Base-by-base conservation (phyloP, 2,888 invertebrate genomes). In the Branchellion lobata region DNA sequence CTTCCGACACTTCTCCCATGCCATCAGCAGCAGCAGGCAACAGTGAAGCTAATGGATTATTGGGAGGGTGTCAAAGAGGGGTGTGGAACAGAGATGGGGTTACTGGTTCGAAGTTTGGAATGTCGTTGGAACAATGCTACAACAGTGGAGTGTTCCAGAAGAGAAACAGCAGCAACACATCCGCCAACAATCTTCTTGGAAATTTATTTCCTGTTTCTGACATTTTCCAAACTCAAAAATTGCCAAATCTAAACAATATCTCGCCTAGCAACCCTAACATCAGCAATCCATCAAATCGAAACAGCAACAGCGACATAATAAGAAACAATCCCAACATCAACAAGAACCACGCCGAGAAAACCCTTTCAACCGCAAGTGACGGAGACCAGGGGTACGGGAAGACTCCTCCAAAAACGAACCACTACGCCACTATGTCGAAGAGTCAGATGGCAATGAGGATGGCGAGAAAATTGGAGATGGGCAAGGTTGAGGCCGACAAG, bases 111-210 rank as follows among this genome's bases (percentile, higher is more conserved):
- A 77, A 77, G 77, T 77, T 77, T 53, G 77, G 77, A 27, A 77
- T 77, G 77, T 77, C 77, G 1, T 65, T 77, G 65, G 77, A 77
- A n/a, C 77, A 77, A 65, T 77, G 77, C 36, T 77, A 77, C 77
- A 77, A 77, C 65, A 77, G 77, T n/a, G 77, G 77, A 36, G 77
- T 77, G 21, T 77, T 77, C n/a, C 47, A 53, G 21, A 61, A 65
- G n/a, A 31, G 77, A n/a, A 65, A 77, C 77, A 61, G 57, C 21
- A 51, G n/a, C 40, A 57, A 57, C 21, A 33, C n/a, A 27, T 21
- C 33, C 5, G 5, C 27, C 21, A 75, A 75, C 53, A 65, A 33
- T 21, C 36, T 36, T 5, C 18, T 24, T 29, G 53, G 53, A 11
- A 57, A 24, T n/a, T 24, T 24, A 3, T n/a, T 57, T 8, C 8